Conservation (phyloP, 1,140 invertebrate species). For the Pseudomyrmex gracilis region DNA sequence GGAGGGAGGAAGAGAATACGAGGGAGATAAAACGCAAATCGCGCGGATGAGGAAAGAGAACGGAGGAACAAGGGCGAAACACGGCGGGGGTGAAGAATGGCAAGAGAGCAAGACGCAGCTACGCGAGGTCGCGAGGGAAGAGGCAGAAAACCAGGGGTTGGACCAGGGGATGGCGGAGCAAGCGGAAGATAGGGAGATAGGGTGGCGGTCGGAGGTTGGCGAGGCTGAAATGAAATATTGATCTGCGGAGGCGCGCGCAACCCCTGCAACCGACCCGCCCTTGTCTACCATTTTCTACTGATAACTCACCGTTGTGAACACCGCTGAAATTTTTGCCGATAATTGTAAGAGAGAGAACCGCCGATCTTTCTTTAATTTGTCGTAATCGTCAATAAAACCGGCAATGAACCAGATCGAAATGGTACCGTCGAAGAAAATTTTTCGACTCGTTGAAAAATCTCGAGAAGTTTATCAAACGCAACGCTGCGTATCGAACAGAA, state of each 20-base stretch:
- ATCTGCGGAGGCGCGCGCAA: slow-evolving; percentile 84
- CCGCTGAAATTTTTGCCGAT: slow-evolving; percentile 36
- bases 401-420: background rate
- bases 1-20: background rate
- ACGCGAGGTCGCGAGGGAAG: slow-evolving; percentile 50
- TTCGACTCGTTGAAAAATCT: background rate
- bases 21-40: background rate
- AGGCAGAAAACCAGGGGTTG: slow-evolving; percentile 43
- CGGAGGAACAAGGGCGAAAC: slow-evolving; percentile 59
- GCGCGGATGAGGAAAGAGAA: slow-evolving; percentile 28
- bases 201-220: slow-evolving; percentile 69
- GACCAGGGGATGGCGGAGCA: slow-evolving; percentile 46
- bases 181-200: slow-evolving; percentile 65
- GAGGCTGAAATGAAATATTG: slow-evolving; percentile 85
- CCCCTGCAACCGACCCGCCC: slow-evolving; percentile 83
- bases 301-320: slow-evolving; percentile 50
- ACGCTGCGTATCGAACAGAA: background rate
- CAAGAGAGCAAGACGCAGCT: slow-evolving; percentile 29
- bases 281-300: slow-evolving; percentile 73
- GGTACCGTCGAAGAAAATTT: background rate
- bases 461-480: background rate
- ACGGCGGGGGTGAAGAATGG: slow-evolving; percentile 60
- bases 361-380: background rate
- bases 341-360: slow-evolving; percentile 1
- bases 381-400: background rate